A percentile compares a stretch with the other conserved stretches of the same genome.
Conservation (phyloP, 2,888 invertebrate genomes). For the Schizaphis graminum region DNA sequence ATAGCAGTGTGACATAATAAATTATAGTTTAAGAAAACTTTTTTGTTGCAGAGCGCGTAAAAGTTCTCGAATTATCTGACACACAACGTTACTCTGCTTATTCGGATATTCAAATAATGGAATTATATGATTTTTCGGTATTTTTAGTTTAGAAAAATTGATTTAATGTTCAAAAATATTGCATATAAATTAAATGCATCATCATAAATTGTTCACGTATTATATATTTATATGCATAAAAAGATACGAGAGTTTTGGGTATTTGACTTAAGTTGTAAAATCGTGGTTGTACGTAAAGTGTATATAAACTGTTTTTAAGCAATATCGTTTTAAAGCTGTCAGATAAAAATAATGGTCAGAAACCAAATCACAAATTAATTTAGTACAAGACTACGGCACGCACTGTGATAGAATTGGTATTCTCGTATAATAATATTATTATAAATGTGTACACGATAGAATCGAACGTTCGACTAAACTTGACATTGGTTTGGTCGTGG, state of each 20-base stretch:
- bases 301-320: not conserved
- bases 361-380: not conserved
- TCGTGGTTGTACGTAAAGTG: not conserved
- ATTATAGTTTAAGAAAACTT: constrained; percentile 49
- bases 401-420: not conserved
- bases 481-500: not conserved
- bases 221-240: too few species aligned
- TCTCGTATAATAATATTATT: not conserved
- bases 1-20: constrained; percentile 29
- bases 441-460: not conserved
- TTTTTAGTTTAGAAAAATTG: constrained; percentile 14
- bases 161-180: constrained; percentile 27
- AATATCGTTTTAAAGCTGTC: not conserved
- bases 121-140: constrained; percentile 3
- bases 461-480: not conserved
- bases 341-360: not conserved
- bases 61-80: constrained; percentile 51
- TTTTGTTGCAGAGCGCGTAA: not conserved
- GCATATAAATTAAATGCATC: not conserved
- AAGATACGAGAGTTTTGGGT: not conserved
- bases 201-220: not conserved
- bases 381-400: not conserved
- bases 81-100: not conserved
- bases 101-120: not conserved
- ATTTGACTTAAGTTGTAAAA: not conserved